phyloP scores from a whole-genome alignment of 2,888 invertebrate species.

The Heliconius hortense region DNA sequence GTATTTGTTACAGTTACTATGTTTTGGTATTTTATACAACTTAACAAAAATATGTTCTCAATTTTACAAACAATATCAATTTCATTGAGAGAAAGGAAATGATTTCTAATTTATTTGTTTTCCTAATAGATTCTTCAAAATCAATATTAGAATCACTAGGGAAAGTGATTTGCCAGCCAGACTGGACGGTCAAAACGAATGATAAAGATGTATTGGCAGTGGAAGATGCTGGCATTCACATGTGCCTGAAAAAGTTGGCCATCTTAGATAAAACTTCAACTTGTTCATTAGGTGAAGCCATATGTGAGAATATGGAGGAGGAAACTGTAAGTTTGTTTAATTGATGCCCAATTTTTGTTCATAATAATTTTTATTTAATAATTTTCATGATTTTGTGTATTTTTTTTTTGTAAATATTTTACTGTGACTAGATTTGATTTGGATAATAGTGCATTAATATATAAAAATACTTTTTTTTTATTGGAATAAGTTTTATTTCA shows the following conservation, averaged over 20 bases:
- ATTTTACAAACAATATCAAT: neutral
- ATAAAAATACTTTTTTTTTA: too few relatives aligned
- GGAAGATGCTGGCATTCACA: slow-evolving; percentile 89
- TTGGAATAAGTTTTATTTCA: too few relatives aligned
- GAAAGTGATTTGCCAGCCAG: slow-evolving; percentile 63
- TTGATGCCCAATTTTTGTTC: neutral
- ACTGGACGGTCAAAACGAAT: slow-evolving; percentile 81
- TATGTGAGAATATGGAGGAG: slow-evolving; percentile 77
- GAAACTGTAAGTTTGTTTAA: slow-evolving; percentile 74
- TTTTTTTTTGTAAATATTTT: too few relatives aligned
- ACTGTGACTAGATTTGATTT: too few relatives aligned
- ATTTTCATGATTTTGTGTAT: too few relatives aligned
- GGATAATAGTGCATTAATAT: too few relatives aligned
- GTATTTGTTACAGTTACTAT: too few relatives aligned
- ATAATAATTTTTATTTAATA: too few relatives aligned
- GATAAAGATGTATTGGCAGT: slow-evolving; percentile 79
- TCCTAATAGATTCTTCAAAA: slow-evolving; percentile 62
- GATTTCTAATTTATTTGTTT: neutral
- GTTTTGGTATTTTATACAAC: neutral
- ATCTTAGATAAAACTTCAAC: slow-evolving; percentile 81
- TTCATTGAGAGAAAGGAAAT: neutral
- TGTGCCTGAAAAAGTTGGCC: slow-evolving; percentile 88
- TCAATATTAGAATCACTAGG: slow-evolving; percentile 63
- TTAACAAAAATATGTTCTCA: too few relatives aligned
- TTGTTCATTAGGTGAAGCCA: slow-evolving; percentile 81